A percentile compares a stretch with the other conserved stretches of the same genome.
phyloP scores from a whole-genome alignment of 2,113 vertebrate species.

The Nannospalax galili region DNA sequence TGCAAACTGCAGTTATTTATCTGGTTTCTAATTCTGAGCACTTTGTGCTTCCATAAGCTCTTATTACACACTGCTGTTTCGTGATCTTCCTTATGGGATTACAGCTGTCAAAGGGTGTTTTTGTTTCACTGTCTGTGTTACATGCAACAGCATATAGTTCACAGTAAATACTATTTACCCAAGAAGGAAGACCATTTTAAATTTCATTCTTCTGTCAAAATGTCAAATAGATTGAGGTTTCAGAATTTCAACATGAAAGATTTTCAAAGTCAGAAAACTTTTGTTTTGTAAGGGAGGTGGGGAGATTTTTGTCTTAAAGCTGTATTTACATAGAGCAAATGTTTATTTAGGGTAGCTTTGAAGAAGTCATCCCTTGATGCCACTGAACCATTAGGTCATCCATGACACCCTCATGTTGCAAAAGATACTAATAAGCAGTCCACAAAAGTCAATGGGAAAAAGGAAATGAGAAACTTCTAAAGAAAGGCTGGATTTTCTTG shows the following conservation, averaged over 20 bases:
- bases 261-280: not conserved
- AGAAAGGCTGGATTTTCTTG: conserved; percentile 24
- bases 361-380: not conserved
- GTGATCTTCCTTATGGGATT: not conserved
- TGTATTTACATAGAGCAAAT: conserved; percentile 29
- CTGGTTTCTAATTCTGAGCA: conserved; percentile 2
- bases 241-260: conserved; percentile 55
- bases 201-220: conserved; percentile 40
- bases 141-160: not conserved
- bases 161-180: not conserved
- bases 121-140: conserved; percentile 17
- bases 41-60: not conserved
- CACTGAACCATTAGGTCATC: not conserved
- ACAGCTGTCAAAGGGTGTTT: not conserved
- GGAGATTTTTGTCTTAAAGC: not conserved
- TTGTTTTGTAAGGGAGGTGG: conserved; percentile 21
- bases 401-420: not conserved
- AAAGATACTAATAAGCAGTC: not conserved
- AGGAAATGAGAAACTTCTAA: not conserved
- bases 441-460: not conserved
- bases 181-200: conserved; percentile 30
- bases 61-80: not conserved
- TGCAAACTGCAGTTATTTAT: not conserved
- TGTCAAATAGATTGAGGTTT: not conserved
- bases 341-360: not conserved